Evolutionary conservation across 2,888 invertebrate species (phyloP).

Genomic region (Drosophila silvestris): DNA sequence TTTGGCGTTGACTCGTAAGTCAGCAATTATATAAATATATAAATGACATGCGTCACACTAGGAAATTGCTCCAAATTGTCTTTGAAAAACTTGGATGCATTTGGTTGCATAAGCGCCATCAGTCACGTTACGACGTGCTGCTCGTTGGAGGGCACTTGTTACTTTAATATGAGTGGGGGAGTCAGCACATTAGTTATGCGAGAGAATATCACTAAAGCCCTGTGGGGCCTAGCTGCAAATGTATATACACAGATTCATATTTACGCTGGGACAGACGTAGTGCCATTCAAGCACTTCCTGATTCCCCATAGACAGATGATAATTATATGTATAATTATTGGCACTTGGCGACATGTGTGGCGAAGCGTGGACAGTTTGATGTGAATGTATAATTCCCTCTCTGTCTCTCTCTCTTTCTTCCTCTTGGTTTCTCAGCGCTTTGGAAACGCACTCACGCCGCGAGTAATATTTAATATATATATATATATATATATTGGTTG

Average conservation of each 20-base stretch:
- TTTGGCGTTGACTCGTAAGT: not conserved
- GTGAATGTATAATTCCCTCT: not conserved
- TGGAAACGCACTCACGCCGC: slow-evolving; percentile 68
- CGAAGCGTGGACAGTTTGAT: slow-evolving; percentile 32
- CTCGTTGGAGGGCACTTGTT: slow-evolving; percentile 22
- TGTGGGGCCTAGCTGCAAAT: not conserved
- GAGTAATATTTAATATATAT: slow-evolving; percentile 46
- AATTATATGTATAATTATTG: slow-evolving; percentile 24
- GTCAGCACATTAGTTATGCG: not conserved
- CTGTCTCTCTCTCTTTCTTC: not conserved
- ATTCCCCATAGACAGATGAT: not conserved
- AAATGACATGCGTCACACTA: slow-evolving; percentile 22
- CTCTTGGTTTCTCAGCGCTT: slow-evolving; percentile 30
- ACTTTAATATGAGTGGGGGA: slow-evolving; percentile 1
- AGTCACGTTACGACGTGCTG: slow-evolving; percentile 24
- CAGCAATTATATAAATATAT: slow-evolving; percentile 27
- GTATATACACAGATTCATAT: not conserved
- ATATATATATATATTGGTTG: not conserved
- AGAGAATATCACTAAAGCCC: not conserved
- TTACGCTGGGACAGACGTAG: not conserved
- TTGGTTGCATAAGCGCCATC: slow-evolving; percentile 38
- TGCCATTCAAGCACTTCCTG: slow-evolving; percentile 11
- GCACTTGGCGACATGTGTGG: slow-evolving; percentile 52
- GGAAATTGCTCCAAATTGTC: slow-evolving; percentile 32
- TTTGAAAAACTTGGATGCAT: slow-evolving; percentile 30